Evolutionary conservation across 2,888 invertebrate species (phyloP).

Genomic region (Serripes groenlandicus): DNA sequence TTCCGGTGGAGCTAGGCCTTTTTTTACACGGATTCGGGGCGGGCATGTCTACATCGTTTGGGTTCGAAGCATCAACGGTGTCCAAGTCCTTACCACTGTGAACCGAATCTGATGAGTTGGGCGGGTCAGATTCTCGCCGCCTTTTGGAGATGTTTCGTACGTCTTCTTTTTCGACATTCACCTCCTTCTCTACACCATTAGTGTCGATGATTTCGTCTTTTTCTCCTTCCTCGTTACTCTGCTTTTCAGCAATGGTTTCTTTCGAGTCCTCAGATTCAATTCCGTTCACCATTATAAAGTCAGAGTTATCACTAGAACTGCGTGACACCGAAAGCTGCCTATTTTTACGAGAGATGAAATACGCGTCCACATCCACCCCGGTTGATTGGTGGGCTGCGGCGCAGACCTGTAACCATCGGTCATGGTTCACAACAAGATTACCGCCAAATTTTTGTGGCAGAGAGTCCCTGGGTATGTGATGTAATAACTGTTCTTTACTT

Average conservation of each 20-base stretch:
- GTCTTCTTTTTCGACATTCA: slow-evolving; percentile 73
- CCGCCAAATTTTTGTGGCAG: slow-evolving; percentile 96
- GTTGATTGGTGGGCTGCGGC: slow-evolving; percentile 72
- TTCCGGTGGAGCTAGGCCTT: slow-evolving; percentile 73
- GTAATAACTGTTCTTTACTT: slow-evolving; percentile 94
- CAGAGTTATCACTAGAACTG: slow-evolving; percentile 77
- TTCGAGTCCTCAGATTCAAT: slow-evolving; percentile 82
- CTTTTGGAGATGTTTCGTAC: slow-evolving; percentile 58
- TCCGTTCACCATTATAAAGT: slow-evolving; percentile 77
- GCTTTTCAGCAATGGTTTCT: slow-evolving; percentile 88
- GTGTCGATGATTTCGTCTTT: slow-evolving; percentile 78
- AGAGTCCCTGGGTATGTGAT: slow-evolving; percentile 96
- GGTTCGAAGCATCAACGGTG: slow-evolving; percentile 30
- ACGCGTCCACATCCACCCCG: slow-evolving; percentile 71
- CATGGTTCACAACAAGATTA: slow-evolving; percentile 94
- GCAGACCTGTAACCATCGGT: slow-evolving; percentile 92
- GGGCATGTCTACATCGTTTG: slow-evolving; percentile 42
- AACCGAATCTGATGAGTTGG: slow-evolving; percentile 19
- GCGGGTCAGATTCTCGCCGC: slow-evolving; percentile 65
- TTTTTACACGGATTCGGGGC: slow-evolving; percentile 76
- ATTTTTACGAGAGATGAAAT: slow-evolving; percentile 73
- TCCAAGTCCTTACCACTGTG: slow-evolving; percentile 26
- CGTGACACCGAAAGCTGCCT: slow-evolving; percentile 56
- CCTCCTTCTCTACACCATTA: slow-evolving; percentile 74
- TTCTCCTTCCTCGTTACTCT: slow-evolving; percentile 89